phyloP scores from a whole-genome alignment of 2,113 vertebrate species.

The Chamaea fasciata region DNA sequence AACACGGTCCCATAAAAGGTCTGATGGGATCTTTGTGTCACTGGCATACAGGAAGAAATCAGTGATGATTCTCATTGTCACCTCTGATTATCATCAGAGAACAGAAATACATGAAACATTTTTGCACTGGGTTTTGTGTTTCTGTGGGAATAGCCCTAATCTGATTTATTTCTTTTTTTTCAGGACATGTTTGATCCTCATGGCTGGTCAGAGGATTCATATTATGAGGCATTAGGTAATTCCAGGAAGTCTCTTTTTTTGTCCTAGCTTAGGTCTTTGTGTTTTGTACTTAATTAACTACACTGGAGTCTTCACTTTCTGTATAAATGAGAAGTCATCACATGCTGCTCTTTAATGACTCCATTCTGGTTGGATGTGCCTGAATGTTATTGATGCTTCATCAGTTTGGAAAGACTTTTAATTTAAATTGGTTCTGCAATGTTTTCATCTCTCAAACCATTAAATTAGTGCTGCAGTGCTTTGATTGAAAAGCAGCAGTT shows the following conservation, averaged over 20 bases:
- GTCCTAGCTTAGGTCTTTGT: background rate
- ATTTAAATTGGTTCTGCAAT: background rate
- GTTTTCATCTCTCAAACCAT: background rate
- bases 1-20: background rate
- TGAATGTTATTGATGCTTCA: conserved; percentile 33
- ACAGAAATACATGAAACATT: background rate
- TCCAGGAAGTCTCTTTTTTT: background rate
- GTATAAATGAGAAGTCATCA: conserved; percentile 20
- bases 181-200: conserved; percentile 98
- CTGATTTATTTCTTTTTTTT: background rate
- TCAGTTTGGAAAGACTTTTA: conserved; percentile 21
- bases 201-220: conserved; percentile 96
- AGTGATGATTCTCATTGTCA: background rate
- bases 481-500: background rate
- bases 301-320: background rate
- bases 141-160: background rate
- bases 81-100: background rate
- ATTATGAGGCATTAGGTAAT: conserved; percentile 90
- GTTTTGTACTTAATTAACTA: conserved; percentile 30
- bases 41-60: background rate
- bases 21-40: background rate
- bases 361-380: conserved; percentile 11
- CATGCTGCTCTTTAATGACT: background rate
- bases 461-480: background rate
- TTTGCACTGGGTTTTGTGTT: background rate